Evolutionary conservation across 2,888 invertebrate genomes (phyloP).

Genomic region (Drosophila yooni): DNA sequence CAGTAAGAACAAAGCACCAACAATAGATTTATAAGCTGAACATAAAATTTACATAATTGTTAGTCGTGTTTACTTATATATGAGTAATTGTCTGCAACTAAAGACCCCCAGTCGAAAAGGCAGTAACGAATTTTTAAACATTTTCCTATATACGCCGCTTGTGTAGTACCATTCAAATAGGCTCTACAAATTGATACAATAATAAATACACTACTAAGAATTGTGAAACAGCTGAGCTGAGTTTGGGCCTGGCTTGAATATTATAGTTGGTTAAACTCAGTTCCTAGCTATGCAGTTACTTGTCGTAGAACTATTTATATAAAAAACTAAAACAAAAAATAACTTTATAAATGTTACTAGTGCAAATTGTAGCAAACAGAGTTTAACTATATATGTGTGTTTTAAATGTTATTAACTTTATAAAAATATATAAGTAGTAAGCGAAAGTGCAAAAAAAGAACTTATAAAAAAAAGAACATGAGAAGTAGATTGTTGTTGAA

Average conservation of each 20-base stretch:
- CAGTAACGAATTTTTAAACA: conserved; percentile 62
- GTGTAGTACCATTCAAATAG: conserved; percentile 46
- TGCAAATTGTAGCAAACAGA: conserved; percentile 67
- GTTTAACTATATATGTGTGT: conserved; percentile 70
- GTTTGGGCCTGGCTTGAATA: conserved; percentile 13
- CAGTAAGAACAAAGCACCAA: conserved; percentile 84
- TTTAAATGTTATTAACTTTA: conserved; percentile 74
- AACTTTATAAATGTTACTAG: conserved; percentile 76
- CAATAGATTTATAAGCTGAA: conserved; percentile 77
- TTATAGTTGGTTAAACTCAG: conserved; percentile 7
- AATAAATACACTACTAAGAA: conserved; percentile 32
- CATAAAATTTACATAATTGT: conserved; percentile 49
- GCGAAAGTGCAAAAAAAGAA: conserved; percentile 26
- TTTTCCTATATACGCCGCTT: conserved; percentile 58
- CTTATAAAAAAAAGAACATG: conserved; percentile 14
- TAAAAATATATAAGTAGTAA: conserved; percentile 50
- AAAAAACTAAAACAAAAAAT: conserved; percentile 46
- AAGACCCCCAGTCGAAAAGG: conserved; percentile 13
- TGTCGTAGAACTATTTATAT: conserved; percentile 39
- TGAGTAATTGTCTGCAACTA: conserved; percentile 28
- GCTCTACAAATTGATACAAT: conserved; percentile 56
- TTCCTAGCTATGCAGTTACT: conserved; percentile 23
- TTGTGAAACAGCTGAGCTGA: conserved; percentile 25
- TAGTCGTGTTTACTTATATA: conserved; percentile 47
- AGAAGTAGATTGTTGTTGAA: conserved; percentile 76